Evolutionary conservation across 2,888 invertebrate species (phyloP), one percentile per base, ranked within the genome.

Genomic region (Stictocephala bisonia): DNA sequence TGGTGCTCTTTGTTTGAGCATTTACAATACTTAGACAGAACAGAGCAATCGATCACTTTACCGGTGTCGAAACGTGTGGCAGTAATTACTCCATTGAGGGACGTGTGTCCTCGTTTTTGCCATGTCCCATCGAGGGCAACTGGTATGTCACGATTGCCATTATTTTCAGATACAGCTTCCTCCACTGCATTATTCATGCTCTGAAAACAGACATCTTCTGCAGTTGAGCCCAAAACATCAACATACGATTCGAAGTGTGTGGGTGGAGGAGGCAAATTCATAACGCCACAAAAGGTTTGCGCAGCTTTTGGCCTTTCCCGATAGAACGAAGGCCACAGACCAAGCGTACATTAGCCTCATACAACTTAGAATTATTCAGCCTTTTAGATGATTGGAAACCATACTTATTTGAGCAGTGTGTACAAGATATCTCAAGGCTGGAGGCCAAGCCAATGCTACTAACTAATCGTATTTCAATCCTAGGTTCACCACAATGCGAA

Each of bases 251-350:
- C 20, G 22, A 29, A 72, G 1, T 15, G 26, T 11, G 64, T 2
- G 20, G 51, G 53, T 11, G 72, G 72, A 15, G 64, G 50, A 11
- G 72, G 50, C 4, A 72, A 48, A 66, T 72, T 72, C 64, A 72
- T 72, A 18, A 64, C 15, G n/a, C 41, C 44, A 22, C 72, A 64
- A 20, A 72, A 29, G 11, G 35, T 44, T 18, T 22, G 15, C 11
- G 58, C 48, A 22, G 56, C 26, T 24, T 31, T 58, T 44, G 56
- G 13, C 41, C 71, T 26, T 18, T 15, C 29, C 71, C 44, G 18
- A 60, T 48, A 13, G 41, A 20, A 7, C 60, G 22, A 35, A 71
- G 35, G 41, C 26, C 58, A 71, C 58, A 71, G 3, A 50, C 50
- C 11, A 71, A 13, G 20, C 71, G 15, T 24, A 71, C 3, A 26